These are phyloP conservation scores for Leptinotarsa defecta DNA, from an alignment of 1,140 invertebrate species.

Conservation along the genomic window DNA sequence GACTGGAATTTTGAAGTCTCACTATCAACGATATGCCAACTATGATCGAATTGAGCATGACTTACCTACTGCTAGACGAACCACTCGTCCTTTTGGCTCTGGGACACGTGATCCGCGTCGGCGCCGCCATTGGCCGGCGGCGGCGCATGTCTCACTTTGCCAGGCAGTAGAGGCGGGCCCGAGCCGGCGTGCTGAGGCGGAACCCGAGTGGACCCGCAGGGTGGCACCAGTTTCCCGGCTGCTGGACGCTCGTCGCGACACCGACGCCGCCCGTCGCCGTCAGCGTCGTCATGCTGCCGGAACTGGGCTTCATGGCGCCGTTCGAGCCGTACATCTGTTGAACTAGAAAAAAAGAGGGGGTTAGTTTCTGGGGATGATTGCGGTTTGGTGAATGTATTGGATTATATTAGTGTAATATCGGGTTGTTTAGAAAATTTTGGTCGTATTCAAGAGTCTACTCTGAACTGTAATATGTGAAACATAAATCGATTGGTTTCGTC, in stretches of 20 bases:
- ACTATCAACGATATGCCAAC: too few species aligned
- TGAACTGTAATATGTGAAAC: too few species aligned
- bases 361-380: too few species aligned
- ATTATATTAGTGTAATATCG: too few species aligned
- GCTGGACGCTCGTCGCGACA: conserved; percentile 55
- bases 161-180: conserved; percentile 75
- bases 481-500: too few species aligned
- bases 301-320: conserved; percentile 69
- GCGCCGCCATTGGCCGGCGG: conserved; percentile 49
- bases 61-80: conserved; percentile 68
- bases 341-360: conserved; percentile 61
- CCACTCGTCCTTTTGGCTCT: conserved; percentile 68
- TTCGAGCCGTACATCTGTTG: conserved; percentile 82
- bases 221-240: conserved; percentile 91
- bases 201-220: conserved; percentile 86
- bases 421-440: too few species aligned
- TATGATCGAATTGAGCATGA: background rate
- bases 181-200: conserved; percentile 68
- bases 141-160: conserved; percentile 65
- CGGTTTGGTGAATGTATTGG: too few species aligned
- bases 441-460: too few species aligned
- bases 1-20: too few species aligned
- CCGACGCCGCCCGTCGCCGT: conserved; percentile 56
- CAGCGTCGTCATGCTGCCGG: conserved; percentile 63
- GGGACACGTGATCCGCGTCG: conserved; percentile 50